A percentile compares a stretch with the other conserved stretches of the same genome.
Conservation (phyloP, 35 echinoderm and acorn worm genomes). For the Diadema setosum region DNA sequence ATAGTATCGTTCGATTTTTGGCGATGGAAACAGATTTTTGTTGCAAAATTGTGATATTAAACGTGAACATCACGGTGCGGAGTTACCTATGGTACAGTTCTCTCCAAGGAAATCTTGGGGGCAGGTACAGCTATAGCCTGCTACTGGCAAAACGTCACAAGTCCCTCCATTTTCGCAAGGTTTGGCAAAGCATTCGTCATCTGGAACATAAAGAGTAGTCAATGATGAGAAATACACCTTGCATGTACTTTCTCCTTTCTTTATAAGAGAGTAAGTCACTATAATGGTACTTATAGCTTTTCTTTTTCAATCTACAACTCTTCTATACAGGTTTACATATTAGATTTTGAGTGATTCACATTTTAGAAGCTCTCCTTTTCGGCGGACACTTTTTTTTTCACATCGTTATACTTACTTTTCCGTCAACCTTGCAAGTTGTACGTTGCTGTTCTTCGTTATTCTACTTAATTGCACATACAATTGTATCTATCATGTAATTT, state of each 20-base stretch:
- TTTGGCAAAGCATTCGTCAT: constrained; percentile 5
- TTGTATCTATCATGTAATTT: too few species aligned
- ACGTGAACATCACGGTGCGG: background rate
- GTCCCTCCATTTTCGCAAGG: constrained; percentile 20
- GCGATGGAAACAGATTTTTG: background rate
- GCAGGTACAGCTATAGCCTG: background rate
- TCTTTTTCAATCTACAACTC: background rate
- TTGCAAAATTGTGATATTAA: background rate
- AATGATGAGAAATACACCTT: too few species aligned
- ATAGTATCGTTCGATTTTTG: background rate
- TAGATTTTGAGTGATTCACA: background rate
- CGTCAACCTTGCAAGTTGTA: too few species aligned
- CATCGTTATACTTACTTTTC: too few species aligned
- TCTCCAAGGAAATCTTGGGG: background rate
- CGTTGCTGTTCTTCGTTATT: too few species aligned
- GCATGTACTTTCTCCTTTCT: too few species aligned
- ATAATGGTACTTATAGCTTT: background rate
- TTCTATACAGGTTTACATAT: background rate
- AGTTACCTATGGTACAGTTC: background rate
- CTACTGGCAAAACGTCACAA: background rate
- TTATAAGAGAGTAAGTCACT: too few species aligned
- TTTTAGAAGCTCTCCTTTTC: background rate
- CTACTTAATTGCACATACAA: too few species aligned
- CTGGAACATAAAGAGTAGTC: background rate
- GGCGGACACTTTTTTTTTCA: background rate